Percentiles rank a stretch among this genome's conserved stretches.
Conservation (phyloP, 2,888 invertebrate genomes). For the Orgyia antiqua region DNA sequence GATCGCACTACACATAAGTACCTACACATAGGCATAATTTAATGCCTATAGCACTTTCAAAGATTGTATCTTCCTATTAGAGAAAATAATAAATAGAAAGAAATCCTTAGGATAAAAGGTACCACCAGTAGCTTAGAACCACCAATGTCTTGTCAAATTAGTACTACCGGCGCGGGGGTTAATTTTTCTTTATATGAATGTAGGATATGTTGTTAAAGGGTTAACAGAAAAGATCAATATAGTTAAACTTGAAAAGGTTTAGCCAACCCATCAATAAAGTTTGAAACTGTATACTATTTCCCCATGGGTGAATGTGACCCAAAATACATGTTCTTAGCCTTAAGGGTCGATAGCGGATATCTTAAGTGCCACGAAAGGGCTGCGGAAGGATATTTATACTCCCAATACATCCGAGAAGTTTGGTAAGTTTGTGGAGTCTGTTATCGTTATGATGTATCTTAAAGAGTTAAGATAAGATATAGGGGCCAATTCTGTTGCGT, state of each 20-base stretch:
- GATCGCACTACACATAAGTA: no score
- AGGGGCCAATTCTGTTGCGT: no score
- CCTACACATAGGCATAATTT: no score
- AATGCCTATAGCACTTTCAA: no score
- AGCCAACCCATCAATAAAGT: conserved; percentile 29
- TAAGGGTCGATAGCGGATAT: conserved; percentile 56
- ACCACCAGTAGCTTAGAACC: no score
- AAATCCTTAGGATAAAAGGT: no score
- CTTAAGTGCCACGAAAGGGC: conserved; percentile 69
- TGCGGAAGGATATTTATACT: conserved; percentile 67
- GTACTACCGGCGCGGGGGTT: no score
- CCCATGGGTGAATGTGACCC: conserved; percentile 36
- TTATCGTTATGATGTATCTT: conserved; percentile 16
- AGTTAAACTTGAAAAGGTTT: conserved; percentile 15
- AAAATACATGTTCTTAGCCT: conserved; percentile 38
- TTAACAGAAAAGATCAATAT: conserved; percentile 8
- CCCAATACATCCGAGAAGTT: conserved; percentile 64
- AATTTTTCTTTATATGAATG: no score
- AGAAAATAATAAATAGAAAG: no score
- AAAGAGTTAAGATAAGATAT: no score
- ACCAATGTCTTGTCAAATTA: no score
- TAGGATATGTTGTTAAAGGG: neutral
- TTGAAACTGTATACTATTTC: conserved; percentile 33
- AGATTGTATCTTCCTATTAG: no score
- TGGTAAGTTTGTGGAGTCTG: conserved; percentile 39